Evolutionary conservation across 2,888 invertebrate genomes (phyloP).

Genomic region (Trichogramma dendrolimi): DNA sequence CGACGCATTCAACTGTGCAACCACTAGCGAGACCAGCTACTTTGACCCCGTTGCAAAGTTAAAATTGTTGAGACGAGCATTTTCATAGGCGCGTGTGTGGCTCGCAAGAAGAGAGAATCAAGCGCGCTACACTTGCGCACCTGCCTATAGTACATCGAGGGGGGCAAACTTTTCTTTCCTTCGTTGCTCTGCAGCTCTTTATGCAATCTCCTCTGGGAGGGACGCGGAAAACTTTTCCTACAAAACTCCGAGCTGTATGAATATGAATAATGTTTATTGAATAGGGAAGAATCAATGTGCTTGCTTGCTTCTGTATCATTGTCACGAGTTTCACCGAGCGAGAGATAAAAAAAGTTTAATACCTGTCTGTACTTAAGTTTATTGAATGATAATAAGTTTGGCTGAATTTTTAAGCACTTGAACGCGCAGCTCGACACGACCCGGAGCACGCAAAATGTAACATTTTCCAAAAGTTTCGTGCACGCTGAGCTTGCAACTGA

Average conservation of each 20-base stretch:
- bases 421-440: too few species aligned
- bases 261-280: slow-evolving; percentile 31
- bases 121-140: slow-evolving; percentile 27
- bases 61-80: too few species aligned
- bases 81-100: too few species aligned
- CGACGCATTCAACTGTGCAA: slow-evolving; percentile 29
- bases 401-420: too few species aligned
- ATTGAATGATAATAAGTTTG: too few species aligned
- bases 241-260: slow-evolving; percentile 11
- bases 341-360: slow-evolving; percentile 17
- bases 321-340: background rate
- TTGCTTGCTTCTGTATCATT: slow-evolving; percentile 6
- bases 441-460: background rate
- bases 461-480: background rate
- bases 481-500: too few species aligned
- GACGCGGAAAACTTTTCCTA: background rate
- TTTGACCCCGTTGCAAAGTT: too few species aligned
- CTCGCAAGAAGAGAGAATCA: too few species aligned
- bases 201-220: too few species aligned
- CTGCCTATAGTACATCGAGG: slow-evolving; percentile 33
- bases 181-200: too few species aligned
- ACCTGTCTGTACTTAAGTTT: too few species aligned
- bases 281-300: slow-evolving; percentile 25
- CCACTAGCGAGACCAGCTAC: background rate
- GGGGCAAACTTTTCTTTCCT: slow-evolving; percentile 23